A percentile compares a stretch with the other conserved stretches of the same genome.
Conservation (phyloP, 2,113 vertebrate species). For the Psilopogon haemacephalus region DNA sequence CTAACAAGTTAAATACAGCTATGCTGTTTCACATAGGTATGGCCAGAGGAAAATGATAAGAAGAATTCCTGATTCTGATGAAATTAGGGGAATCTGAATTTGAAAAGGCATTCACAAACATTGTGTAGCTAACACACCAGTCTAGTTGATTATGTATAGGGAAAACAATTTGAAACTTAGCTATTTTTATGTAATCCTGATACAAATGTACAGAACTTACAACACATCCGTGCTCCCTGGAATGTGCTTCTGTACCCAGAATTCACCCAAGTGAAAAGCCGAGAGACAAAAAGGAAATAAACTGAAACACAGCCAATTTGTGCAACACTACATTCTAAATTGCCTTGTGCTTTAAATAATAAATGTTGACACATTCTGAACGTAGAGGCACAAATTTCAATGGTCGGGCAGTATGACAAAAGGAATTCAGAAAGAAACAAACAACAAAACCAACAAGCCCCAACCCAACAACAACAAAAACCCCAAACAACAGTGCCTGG, state of each 20-base stretch:
- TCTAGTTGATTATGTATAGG: neutral
- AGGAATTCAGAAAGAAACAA: neutral
- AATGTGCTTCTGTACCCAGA: neutral
- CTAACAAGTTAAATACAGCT: neutral
- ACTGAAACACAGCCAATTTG: neutral
- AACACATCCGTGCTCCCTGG: neutral
- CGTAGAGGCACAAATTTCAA: accelerated
- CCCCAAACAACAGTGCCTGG: neutral
- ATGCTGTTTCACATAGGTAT: neutral
- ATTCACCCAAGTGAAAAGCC: neutral
- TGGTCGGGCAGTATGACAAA: neutral
- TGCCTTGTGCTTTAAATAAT: neutral
- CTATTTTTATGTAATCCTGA: neutral
- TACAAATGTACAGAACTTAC: neutral
- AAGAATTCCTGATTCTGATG: neutral
- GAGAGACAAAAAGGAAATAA: neutral
- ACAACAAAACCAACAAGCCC: too few relatives aligned
- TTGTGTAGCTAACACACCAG: neutral
- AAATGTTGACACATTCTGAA: neutral
- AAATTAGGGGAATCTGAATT: neutral
- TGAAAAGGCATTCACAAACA: neutral
- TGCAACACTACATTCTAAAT: neutral
- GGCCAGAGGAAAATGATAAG: neutral
- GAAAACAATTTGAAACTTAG: neutral
- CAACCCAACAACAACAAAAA: too few relatives aligned